Evolutionary conservation across 2,888 invertebrate species (phyloP).

Genomic region (Agrochola circellaris): DNA sequence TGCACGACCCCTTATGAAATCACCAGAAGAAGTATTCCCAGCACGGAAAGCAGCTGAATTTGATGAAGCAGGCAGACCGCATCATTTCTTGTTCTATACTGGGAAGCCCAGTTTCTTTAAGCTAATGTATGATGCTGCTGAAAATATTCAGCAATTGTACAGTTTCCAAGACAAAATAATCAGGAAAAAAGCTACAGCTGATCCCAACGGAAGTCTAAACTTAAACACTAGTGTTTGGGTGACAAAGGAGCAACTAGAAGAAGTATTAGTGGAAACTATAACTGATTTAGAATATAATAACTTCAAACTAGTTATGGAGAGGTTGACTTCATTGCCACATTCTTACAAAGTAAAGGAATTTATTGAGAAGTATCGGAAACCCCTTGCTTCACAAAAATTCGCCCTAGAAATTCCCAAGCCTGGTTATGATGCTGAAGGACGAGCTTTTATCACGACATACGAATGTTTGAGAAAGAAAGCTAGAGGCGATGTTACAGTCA

Average conservation of each 20-base stretch:
- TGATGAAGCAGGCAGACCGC: slow-evolving; percentile 97
- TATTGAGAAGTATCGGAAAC: slow-evolving; percentile 93
- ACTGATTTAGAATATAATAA: slow-evolving; percentile 93
- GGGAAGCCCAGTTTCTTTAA: slow-evolving; percentile 96
- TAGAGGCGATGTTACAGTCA: slow-evolving; percentile 94
- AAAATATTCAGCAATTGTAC: slow-evolving; percentile 92
- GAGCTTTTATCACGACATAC: slow-evolving; percentile 93
- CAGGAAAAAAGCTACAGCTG: slow-evolving; percentile 91
- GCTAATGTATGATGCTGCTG: slow-evolving; percentile 94
- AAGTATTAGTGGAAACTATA: slow-evolving; percentile 92
- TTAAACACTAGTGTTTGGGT: slow-evolving; percentile 90
- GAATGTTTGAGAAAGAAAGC: slow-evolving; percentile 94
- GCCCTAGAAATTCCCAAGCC: slow-evolving; percentile 92
- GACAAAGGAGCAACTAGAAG: slow-evolving; percentile 92
- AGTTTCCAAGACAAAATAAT: slow-evolving; percentile 93
- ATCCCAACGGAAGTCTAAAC: slow-evolving; percentile 90
- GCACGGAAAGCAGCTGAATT: slow-evolving; percentile 96
- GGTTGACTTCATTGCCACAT: slow-evolving; percentile 93
- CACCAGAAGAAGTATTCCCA: slow-evolving; percentile 96
- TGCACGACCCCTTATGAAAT: slow-evolving; percentile 97
- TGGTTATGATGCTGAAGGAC: slow-evolving; percentile 92
- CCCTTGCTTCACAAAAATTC: slow-evolving; percentile 90
- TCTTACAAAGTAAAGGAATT: slow-evolving; percentile 93
- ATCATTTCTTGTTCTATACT: slow-evolving; percentile 98
- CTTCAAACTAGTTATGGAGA: slow-evolving; percentile 93